phyloP scores from a whole-genome alignment of 2,888 invertebrate species.

The Pyrrhia umbra region DNA sequence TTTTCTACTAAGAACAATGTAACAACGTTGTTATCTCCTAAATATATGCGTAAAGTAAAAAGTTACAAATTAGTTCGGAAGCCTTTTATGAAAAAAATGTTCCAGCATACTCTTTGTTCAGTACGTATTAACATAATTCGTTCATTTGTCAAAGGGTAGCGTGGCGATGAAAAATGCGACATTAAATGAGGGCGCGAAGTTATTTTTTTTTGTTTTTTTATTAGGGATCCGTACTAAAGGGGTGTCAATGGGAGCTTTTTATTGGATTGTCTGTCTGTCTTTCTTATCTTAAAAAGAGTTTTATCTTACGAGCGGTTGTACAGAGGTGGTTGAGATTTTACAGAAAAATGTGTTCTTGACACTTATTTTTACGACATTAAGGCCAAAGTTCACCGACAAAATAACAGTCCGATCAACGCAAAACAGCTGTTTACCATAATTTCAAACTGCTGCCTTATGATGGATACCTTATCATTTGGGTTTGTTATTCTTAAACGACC shows the following conservation, averaged over 20 bases:
- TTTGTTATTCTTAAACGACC: too few relatives aligned
- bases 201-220: constrained; percentile 8
- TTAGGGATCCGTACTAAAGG: constrained; percentile 2
- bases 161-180: constrained; percentile 50
- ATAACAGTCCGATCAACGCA: too few relatives aligned
- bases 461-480: too few relatives aligned
- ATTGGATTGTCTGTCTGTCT: background rate
- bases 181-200: constrained; percentile 38
- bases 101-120: constrained; percentile 41
- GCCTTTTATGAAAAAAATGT: constrained; percentile 43
- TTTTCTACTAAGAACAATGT: constrained; percentile 16
- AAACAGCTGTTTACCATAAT: too few relatives aligned
- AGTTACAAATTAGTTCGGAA: constrained; percentile 47
- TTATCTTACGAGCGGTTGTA: background rate
- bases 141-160: constrained; percentile 54
- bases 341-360: too few relatives aligned
- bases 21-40: constrained; percentile 25
- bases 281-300: background rate
- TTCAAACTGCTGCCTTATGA: too few relatives aligned
- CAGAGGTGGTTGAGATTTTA: too few relatives aligned
- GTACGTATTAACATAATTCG: constrained; percentile 52
- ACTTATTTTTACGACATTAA: too few relatives aligned
- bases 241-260: constrained; percentile 12
- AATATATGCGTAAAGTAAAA: constrained; percentile 43
- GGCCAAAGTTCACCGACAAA: too few relatives aligned